Conservation (phyloP, 1,140 invertebrate species). For the Dreissena polymorpha region DNA sequence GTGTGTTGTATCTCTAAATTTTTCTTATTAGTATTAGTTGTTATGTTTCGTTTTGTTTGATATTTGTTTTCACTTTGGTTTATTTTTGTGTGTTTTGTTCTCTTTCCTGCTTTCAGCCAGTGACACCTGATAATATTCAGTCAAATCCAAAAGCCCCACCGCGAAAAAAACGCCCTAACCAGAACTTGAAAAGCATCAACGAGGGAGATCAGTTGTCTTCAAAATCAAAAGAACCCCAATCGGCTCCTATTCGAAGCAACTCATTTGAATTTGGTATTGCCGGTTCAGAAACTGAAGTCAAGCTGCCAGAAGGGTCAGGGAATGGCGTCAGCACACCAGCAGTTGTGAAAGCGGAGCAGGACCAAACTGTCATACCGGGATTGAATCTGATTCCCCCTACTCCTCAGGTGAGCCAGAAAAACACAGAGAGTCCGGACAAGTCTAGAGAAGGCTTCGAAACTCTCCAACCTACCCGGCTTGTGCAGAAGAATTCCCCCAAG, state of each 20-base stretch:
- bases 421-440: neutral
- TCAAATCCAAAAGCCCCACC: slow-evolving; percentile 50
- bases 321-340: no score
- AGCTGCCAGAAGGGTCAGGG: neutral
- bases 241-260: neutral
- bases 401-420: neutral
- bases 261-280: slow-evolving; percentile 4
- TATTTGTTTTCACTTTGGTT: slow-evolving; percentile 33
- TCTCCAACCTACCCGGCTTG: neutral
- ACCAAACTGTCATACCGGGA: neutral
- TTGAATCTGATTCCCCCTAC: slow-evolving; percentile 28
- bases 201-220: neutral
- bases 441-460: neutral
- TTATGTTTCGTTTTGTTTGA: slow-evolving; percentile 42
- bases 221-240: neutral
- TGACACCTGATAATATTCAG: slow-evolving; percentile 50
- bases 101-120: slow-evolving; percentile 57
- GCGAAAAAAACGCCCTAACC: slow-evolving; percentile 11
- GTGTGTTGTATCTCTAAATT: slow-evolving; percentile 10
- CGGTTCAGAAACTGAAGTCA: neutral
- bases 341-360: no score
- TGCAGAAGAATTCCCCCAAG: neutral
- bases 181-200: neutral
- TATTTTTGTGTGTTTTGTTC: slow-evolving; percentile 49
- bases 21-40: slow-evolving; percentile 26